A percentile compares a stretch with the other conserved stretches of the same genome.
Conservation (phyloP, 53 echinoderm and acorn worm genomes). For the Antedon mediterranea region DNA sequence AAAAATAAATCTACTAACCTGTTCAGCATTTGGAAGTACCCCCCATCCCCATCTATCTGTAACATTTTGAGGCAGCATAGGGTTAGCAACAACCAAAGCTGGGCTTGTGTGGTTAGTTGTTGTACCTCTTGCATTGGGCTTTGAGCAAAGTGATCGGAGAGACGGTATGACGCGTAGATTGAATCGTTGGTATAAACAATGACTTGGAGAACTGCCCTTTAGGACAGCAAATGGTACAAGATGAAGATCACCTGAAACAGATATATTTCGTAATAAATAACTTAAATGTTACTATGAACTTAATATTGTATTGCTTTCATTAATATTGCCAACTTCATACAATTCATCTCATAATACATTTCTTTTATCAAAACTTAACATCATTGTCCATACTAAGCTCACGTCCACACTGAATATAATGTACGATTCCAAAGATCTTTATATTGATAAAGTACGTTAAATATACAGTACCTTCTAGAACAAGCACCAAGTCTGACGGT, state of each 20-base stretch:
- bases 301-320: too few relatives aligned
- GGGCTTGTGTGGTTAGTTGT: slow-evolving; percentile 63
- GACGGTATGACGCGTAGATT: slow-evolving; percentile 84
- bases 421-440: too few relatives aligned
- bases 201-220: slow-evolving; percentile 59
- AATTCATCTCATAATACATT: too few relatives aligned
- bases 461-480: slow-evolving; percentile 65
- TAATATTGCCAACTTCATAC: too few relatives aligned
- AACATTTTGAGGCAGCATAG: slow-evolving; percentile 55
- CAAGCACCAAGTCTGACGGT: slow-evolving; percentile 63
- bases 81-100: slow-evolving; percentile 74
- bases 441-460: too few relatives aligned
- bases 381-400: too few relatives aligned
- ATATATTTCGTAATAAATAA: too few relatives aligned
- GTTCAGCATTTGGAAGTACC: slow-evolving; percentile 64
- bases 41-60: slow-evolving; percentile 93
- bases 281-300: too few relatives aligned
- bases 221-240: slow-evolving; percentile 86
- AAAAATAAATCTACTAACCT: slow-evolving; percentile 33
- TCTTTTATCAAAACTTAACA: too few relatives aligned
- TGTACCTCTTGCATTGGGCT: background rate
- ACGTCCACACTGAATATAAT: too few relatives aligned
- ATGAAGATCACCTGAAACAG: slow-evolving; percentile 66
- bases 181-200: slow-evolving; percentile 79
- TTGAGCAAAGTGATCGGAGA: slow-evolving; percentile 33